Evolutionary conservation across 1,140 invertebrate species (phyloP).

Genomic region (Dinothrombium tinctorium): DNA sequence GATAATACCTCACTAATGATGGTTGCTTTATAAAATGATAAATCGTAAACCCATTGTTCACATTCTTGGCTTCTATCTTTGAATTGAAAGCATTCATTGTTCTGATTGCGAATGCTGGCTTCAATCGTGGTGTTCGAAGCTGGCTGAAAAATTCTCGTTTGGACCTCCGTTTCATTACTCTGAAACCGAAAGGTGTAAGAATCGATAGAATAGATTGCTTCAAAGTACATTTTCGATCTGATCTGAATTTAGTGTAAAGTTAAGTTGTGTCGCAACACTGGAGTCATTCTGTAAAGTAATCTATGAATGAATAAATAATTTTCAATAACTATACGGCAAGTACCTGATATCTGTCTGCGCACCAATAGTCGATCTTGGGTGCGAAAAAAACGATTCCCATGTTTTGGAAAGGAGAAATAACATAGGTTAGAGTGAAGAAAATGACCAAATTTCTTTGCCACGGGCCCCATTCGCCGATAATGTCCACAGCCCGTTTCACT

Average conservation of each 20-base stretch:
- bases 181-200: neutral
- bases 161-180: neutral
- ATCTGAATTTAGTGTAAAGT: too few species aligned
- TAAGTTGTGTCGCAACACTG: neutral
- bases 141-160: neutral
- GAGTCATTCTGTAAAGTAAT: neutral
- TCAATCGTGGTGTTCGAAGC: neutral
- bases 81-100: neutral
- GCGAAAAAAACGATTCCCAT: constrained; percentile 10
- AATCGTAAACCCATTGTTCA: neutral
- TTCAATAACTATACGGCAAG: neutral
- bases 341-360: neutral
- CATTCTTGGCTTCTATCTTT: neutral
- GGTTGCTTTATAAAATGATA: neutral
- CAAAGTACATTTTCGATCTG: too few species aligned
- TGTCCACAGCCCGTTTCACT: too few species aligned
- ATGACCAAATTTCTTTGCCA: constrained; percentile 9
- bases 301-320: neutral
- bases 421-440: constrained; percentile 3
- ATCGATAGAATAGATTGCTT: neutral
- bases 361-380: constrained; percentile 11
- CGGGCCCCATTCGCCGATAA: constrained; percentile 9
- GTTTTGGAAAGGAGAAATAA: constrained; percentile 9
- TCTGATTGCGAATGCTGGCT: neutral
- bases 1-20: neutral